Evolutionary conservation across 2,797 vertebrate species (phyloP), one percentile per base, ranked within the genome.

Genomic region (Toxotes lorentzi): DNA sequence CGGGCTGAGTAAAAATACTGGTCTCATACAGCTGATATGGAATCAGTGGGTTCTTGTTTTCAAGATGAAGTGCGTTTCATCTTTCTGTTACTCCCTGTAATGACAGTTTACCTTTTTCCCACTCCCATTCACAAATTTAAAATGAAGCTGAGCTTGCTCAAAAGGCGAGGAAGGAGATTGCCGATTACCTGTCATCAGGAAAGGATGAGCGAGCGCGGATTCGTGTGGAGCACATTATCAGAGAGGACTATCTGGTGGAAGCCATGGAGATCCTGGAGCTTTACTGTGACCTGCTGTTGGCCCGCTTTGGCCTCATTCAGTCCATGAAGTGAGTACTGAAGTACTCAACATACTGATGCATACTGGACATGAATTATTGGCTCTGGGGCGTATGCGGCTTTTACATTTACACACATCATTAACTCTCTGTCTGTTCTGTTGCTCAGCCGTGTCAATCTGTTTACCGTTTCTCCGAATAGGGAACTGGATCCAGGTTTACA

Each of bases 261-360:
- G 98, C 98, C 85, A 99, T 99, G 98, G 98, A 99, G 93, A 99
- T 99, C 91, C 92, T 99, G 87, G 98, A 99, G 92, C 93, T 99
- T 38, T 98, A 99, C 92, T 99, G 98, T 59, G 98, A 99, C 83
- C 93, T 99, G 76, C 94, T 99, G 62, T 92, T 99, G 51, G 94
- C 98, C 38, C 97, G 98, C 34, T 99, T 98, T 75, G 98, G 98
- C 86, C 95, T 99, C 83, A 99, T 99, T 76, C 97, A 99, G 71
- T 97, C 97, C 4, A 99, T 99, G 98, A 99, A 98, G 98, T 99
- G 92, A 97, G 96, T 91, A 27, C 9, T 24, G 24, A 65, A 48
- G 13, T 21, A 14, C 2, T 59, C 0, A 51, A 53, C 16, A 32
- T 13, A 58, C 27, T 17, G 23, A n/a, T 41, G 0, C 3, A 38